Evolutionary conservation across 2,113 vertebrate genomes (phyloP), one percentile per base, ranked within the genome.

Genomic region (Dendrocopos noguchii): DNA sequence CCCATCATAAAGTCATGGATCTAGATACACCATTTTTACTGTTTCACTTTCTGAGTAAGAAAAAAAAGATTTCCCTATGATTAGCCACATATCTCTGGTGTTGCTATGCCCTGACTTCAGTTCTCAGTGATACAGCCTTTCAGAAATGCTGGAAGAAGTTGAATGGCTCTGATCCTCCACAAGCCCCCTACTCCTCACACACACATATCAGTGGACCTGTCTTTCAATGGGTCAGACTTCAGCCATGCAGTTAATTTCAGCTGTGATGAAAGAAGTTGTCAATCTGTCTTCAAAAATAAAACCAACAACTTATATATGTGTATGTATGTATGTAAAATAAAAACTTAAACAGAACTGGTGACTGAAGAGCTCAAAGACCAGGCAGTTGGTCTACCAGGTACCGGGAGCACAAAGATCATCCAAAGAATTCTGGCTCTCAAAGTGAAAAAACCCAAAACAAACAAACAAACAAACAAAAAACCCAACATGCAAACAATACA

Each of bases 221-320:
- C 70, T 89, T 87, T 75, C 92, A 95, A 36, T 71, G 53, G 66
- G 34, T 64, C 70, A 88, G 9, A 82, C 29, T 78, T 88, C 29
- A 92, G 47, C 53, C 60, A 36, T 50, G 44, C 24, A 86, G 47
- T 76, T 95, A 93, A 94, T 97, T 95, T 94, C 87, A 87, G 77
- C 52, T 91, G 91, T 91, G 85, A 90, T 89, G 78, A 96, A 76
- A 95, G 84, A 93, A 87, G 61, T 65, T 88, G 79, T 93, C 82
- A 85, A 84, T 90, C 52, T 60, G 10, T 25, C 81, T n/a, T 44
- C 16, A 50, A 79, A 44, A 0, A 86, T 14, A 84, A 47, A 80
- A 80, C 39, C 39, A 39, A 39, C 39, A 44, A 44, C 42, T 44
- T 44, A 15, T 28, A 55, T 55, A 28, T 55, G 27, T 55, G 21